These are phyloP conservation scores for Cosmia trapezina DNA, from an alignment of 2,888 invertebrate species.

Conservation along the genomic window DNA sequence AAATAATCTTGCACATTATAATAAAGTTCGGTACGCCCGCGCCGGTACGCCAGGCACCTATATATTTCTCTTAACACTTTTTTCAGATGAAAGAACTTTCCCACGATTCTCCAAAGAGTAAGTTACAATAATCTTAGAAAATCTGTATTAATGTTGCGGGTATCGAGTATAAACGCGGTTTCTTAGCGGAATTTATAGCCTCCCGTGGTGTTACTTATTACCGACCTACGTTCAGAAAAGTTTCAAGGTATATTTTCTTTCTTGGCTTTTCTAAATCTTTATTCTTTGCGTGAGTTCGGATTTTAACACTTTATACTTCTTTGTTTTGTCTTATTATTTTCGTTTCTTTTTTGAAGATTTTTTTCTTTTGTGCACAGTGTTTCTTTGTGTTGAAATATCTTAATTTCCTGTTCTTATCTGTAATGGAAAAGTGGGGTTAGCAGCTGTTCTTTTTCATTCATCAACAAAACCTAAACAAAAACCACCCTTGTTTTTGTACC, in stretches of 20 bases:
- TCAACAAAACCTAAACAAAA: slow-evolving; percentile 18
- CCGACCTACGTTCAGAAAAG: slow-evolving; percentile 70
- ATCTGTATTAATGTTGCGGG: slow-evolving; percentile 78
- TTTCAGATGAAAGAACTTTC: slow-evolving; percentile 54
- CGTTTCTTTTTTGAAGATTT: slow-evolving; percentile 28
- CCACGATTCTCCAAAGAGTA: slow-evolving; percentile 59
- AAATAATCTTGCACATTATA: slow-evolving; percentile 8
- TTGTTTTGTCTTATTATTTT: slow-evolving; percentile 58
- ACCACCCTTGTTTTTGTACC: background rate
- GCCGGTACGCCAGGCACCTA: slow-evolving; percentile 11
- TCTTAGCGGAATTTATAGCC: slow-evolving; percentile 76
- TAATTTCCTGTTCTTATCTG: slow-evolving; percentile 59
- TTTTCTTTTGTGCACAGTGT: slow-evolving; percentile 42
- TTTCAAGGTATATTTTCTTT: slow-evolving; percentile 73
- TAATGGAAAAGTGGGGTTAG: slow-evolving; percentile 39
- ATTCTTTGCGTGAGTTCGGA: slow-evolving; percentile 63
- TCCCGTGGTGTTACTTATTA: slow-evolving; percentile 78
- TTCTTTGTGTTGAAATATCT: slow-evolving; percentile 48
- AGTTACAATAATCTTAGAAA: slow-evolving; percentile 76
- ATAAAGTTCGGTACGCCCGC: slow-evolving; percentile 3
- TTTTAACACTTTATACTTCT: slow-evolving; percentile 66
- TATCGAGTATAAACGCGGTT: slow-evolving; percentile 77
- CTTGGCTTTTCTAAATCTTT: slow-evolving; percentile 73
- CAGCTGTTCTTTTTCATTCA: slow-evolving; percentile 31
- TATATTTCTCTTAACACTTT: slow-evolving; percentile 51